Evolutionary conservation across 2,113 vertebrate species (phyloP).

Genomic region (Thinocorus orbignyianus): DNA sequence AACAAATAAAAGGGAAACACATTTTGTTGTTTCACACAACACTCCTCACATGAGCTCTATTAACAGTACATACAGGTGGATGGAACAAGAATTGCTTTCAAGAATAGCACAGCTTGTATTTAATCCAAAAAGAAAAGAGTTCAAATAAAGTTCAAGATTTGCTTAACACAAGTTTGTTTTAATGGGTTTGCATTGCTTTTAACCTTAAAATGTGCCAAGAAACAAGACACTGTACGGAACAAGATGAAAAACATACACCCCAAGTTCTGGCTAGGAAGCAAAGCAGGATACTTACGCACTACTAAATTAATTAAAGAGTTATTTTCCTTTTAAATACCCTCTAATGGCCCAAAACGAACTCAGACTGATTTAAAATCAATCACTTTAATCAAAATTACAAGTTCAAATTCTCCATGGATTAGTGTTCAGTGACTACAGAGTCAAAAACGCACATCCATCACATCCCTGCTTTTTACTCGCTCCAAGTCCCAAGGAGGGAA

Average conservation of each 20-base stretch:
- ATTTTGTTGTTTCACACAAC: background rate
- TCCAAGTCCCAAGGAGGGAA: background rate
- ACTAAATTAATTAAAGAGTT: slow-evolving; percentile 64
- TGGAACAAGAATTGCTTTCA: background rate
- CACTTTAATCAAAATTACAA: slow-evolving; percentile 64
- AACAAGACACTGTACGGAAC: background rate
- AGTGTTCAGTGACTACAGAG: background rate
- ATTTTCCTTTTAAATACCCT: slow-evolving; percentile 63
- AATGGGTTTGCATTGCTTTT: background rate
- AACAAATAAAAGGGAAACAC: background rate
- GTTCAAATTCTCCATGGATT: slow-evolving; percentile 17
- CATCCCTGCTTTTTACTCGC: background rate
- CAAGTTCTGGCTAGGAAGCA: slow-evolving; percentile 2
- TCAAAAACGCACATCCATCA: background rate
- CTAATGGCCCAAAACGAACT: slow-evolving; percentile 58
- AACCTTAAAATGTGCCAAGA: background rate
- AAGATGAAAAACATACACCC: background rate
- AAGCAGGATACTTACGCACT: background rate
- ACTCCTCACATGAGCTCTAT: background rate
- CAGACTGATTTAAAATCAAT: slow-evolving; percentile 58
- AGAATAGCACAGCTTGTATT: background rate
- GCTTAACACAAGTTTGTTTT: background rate
- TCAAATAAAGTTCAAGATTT: background rate
- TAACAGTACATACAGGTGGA: background rate
- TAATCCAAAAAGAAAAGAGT: background rate